Percentiles rank a stretch among this genome's conserved stretches.
Evolutionary conservation across 2,797 vertebrate genomes (phyloP).

Genomic region (Schizopygopsis malacanthus): DNA sequence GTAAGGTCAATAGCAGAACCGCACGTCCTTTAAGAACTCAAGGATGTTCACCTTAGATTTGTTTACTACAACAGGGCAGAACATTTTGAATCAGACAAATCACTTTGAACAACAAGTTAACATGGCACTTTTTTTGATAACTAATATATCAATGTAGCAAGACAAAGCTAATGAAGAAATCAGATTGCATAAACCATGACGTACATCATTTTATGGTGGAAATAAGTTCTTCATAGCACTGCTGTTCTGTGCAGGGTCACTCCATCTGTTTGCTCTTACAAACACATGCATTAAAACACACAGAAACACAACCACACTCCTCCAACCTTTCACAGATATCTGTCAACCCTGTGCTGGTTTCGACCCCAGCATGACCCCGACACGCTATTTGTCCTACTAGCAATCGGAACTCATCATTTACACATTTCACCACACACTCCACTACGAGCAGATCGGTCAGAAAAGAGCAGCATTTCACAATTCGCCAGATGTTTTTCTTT

Average conservation of each 20-base stretch:
- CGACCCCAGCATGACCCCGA: conserved; percentile 60
- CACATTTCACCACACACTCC: conserved; percentile 49
- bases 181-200: background rate
- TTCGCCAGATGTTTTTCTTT: conserved; percentile 23
- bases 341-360: conserved; percentile 63
- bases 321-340: conserved; percentile 33
- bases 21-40: conserved; percentile 20
- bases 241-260: background rate
- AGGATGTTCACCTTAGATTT: background rate
- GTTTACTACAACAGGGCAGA: background rate
- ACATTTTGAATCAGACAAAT: background rate
- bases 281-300: background rate
- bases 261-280: conserved; percentile 1
- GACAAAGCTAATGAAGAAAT: background rate
- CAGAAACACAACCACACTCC: conserved; percentile 68
- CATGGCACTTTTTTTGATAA: background rate
- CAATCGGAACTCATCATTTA: conserved; percentile 58
- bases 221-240: background rate
- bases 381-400: conserved; percentile 68
- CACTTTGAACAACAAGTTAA: background rate
- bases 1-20: conserved; percentile 30
- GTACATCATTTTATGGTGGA: background rate
- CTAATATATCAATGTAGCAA: background rate
- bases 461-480: background rate
- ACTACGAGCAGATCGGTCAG: background rate